These are phyloP conservation scores for Aspidoscelis tigris DNA, from an alignment of 2,113 vertebrate species.

Conservation along the genomic window DNA sequence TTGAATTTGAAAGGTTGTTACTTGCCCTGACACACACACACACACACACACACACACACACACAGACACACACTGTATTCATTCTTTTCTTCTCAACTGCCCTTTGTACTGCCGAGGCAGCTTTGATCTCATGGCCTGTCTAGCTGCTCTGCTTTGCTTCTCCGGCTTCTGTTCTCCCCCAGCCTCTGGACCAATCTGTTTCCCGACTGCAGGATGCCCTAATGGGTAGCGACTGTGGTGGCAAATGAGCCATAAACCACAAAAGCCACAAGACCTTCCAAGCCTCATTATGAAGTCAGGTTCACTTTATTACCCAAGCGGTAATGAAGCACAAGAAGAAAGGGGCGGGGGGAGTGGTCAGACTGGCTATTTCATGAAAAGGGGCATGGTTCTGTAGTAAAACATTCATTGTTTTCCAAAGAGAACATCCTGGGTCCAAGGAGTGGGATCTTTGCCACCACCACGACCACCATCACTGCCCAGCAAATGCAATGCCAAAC, in stretches of 20 bases:
- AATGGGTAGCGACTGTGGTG: background rate
- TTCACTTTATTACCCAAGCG: background rate
- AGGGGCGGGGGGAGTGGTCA: no score
- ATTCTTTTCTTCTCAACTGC: constrained; percentile 1
- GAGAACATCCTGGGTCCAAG: no score
- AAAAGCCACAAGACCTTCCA: background rate
- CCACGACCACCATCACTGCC: no score
- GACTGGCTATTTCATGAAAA: background rate
- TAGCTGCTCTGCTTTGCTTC: constrained; percentile 14
- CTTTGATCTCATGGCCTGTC: constrained; percentile 37
- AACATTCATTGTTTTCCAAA: no score
- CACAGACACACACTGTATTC: background rate
- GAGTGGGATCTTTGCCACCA: no score
- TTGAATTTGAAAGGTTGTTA: no score
- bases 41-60: no score
- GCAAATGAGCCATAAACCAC: background rate
- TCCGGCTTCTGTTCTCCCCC: constrained; percentile 1
- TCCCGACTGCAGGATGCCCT: background rate
- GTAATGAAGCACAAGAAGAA: background rate
- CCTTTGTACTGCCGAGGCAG: no score
- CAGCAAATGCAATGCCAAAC: no score
- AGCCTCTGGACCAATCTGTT: background rate
- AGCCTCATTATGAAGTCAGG: background rate
- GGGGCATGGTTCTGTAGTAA: no score
- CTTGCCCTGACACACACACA: no score